A percentile compares a stretch with the other conserved stretches of the same genome.
Evolutionary conservation across 1,140 invertebrate species (phyloP).

Genomic region (Zaprionus lachaisei): DNA sequence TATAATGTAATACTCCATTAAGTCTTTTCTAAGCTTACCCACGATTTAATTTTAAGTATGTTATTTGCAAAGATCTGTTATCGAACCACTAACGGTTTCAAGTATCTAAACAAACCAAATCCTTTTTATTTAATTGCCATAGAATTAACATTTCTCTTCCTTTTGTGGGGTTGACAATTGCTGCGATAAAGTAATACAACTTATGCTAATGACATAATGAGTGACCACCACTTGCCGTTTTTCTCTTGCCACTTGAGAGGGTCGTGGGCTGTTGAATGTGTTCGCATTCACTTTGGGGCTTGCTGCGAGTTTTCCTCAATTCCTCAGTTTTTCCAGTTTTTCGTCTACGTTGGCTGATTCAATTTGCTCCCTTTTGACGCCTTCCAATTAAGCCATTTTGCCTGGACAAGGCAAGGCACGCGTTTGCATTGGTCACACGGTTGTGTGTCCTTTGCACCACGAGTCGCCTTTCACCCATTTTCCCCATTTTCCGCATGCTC

Average conservation of each 20-base stretch:
- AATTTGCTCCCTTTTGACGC: constrained; percentile 53
- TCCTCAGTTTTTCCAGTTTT: background rate
- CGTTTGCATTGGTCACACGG: background rate
- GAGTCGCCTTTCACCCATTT: background rate
- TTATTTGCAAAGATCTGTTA: background rate
- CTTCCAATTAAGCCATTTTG: constrained; percentile 51
- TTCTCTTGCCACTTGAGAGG: constrained; percentile 2
- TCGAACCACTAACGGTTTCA: background rate
- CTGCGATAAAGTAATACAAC: constrained; percentile 12
- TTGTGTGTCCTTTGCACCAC: constrained; percentile 2
- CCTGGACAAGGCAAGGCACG: constrained; percentile 11
- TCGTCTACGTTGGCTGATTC: constrained; percentile 33
- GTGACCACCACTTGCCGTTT: constrained; percentile 5
- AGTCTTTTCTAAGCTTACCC: background rate
- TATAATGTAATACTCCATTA: background rate
- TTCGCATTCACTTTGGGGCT: constrained; percentile 24
- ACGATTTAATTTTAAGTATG: no score
- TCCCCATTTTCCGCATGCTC: background rate
- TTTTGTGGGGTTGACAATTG: background rate
- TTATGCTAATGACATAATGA: constrained; percentile 35
- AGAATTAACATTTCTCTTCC: background rate
- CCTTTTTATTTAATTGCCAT: background rate
- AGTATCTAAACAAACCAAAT: background rate
- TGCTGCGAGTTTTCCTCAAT: constrained; percentile 8
- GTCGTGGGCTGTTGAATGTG: constrained; percentile 1